Evolutionary conservation across 1,140 invertebrate species (phyloP), one percentile per base, ranked within the genome.

Genomic region (Vanessa atalanta): DNA sequence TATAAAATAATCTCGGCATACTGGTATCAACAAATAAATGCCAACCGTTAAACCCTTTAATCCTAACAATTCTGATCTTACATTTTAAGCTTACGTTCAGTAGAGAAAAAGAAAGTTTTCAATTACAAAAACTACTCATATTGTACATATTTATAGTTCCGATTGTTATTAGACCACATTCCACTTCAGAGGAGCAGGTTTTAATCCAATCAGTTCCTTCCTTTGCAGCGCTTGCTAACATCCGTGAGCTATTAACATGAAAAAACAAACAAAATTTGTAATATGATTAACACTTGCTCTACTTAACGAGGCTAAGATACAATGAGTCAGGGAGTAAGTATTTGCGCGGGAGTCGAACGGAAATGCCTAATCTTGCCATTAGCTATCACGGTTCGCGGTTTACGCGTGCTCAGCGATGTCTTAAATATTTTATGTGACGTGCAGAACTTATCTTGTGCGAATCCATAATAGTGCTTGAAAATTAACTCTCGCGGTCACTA

Each of bases 291-390:
- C 71, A 70, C 75, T 73, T 70, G 75, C 50, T 80, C 76, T 75
- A 80, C 79, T 78, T 75, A 73, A 53, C 26, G 51, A 26, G 53
- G 66, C 70, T 78, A 73, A 79, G 74, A 78, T 71, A n/a, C 48
- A 50, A 47, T 88, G 86, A 86, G 76, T 89, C 84, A 88, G 66
- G 61, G 72, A 71, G 70, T 72, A 79, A 79, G 77, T 57, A 81
- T 81, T 77, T 67, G 85, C 81, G 84, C 80, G 79, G 79, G 83
- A 86, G 80, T 82, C 23, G 26, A 81, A 75, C 87, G 88, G 88
- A 90, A 88, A 88, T 83, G 77, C 84, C 84, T 87, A 86, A 88
- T 90, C 86, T 88, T 80, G 79, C 78, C 80, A 87, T 87, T 88
- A 82, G 79, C 80, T 83, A 81, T 82, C 75, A 70, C 69, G 68